Percentiles rank a stretch among this genome's conserved stretches.
Conservation (phyloP, 1,140 invertebrate genomes). For the Scylla paramamosain region DNA sequence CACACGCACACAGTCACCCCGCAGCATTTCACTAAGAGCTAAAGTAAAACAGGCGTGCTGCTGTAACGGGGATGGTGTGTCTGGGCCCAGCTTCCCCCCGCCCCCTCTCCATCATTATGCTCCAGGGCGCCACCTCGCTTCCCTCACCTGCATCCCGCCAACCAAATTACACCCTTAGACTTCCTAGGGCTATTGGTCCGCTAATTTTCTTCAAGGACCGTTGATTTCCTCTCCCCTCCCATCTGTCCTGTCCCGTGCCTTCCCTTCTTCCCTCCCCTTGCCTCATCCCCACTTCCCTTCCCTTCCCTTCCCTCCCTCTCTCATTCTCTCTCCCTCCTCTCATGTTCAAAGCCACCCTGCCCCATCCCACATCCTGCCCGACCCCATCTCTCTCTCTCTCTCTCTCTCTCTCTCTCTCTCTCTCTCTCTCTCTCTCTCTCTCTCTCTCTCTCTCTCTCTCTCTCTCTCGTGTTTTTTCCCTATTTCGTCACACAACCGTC, state of each 20-base stretch:
- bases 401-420: background rate
- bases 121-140: background rate
- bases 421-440: background rate
- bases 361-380: background rate
- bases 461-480: too few relatives aligned
- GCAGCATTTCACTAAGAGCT: background rate
- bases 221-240: constrained; percentile 18
- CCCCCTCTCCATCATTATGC: background rate
- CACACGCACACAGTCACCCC: background rate
- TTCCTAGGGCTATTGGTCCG: constrained; percentile 7
- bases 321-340: constrained; percentile 30
- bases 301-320: background rate
- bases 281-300: background rate
- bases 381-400: background rate
- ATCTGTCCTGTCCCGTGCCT: constrained; percentile 17
- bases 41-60: background rate
- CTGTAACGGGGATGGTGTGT: background rate
- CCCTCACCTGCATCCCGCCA: background rate
- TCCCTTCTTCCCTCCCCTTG: background rate
- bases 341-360: background rate
- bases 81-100: too few relatives aligned
- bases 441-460: background rate
- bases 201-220: constrained; percentile 22
- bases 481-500: background rate
- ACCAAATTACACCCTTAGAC: background rate